Evolutionary conservation across 2,888 invertebrate species (phyloP), one percentile per base, ranked within the genome.

Genomic region (Dendrolimus houi): DNA sequence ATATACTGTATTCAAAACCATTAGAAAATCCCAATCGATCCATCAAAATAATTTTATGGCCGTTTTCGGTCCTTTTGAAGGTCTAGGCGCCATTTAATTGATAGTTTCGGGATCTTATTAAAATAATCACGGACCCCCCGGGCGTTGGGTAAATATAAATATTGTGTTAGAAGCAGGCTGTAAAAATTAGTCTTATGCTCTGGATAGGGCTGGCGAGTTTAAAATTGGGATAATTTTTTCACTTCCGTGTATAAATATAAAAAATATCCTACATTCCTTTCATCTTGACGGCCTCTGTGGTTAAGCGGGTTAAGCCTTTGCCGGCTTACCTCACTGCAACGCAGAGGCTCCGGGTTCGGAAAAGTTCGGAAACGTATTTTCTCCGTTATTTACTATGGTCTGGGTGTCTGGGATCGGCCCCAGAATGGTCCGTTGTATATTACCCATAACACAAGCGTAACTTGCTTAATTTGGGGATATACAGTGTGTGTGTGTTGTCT

Each of bases 41-140:
- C 8, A 47, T 47, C 47, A 47, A 47, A 47, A 10, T 47, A 9
- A 47, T 47, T 47, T 47, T 47, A 47, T 10, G 47, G 47, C 9
- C 47, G 9, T 47, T 47, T 47, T 47, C 58, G 58, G 52, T 0
- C 14, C 56, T 52, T 77, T 75, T 72, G 75, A 74, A 64, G 66
- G 69, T 71, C 69, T 52, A 73, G 86, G 87, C 87, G 87, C 87
- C 89, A 72, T 64, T 74, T 88, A 89, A 87, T 87, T 87, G 82
- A 84, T 88, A 85, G 86, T 80, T 82, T 73, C 68, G 67, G 72
- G 67, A 64, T 66, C 77, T 84, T 81, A 83, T 87, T 87, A 85
- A 79, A 81, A 75, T 78, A 79, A 81, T 80, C 62, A 61, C 52
- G 52, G 64, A 71, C 75, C 78, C 77, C 71, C 79, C 72, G 47